Evolutionary conservation across 2,113 vertebrate species (phyloP), one percentile per base, ranked within the genome.

Genomic region (Mirza zaza): DNA sequence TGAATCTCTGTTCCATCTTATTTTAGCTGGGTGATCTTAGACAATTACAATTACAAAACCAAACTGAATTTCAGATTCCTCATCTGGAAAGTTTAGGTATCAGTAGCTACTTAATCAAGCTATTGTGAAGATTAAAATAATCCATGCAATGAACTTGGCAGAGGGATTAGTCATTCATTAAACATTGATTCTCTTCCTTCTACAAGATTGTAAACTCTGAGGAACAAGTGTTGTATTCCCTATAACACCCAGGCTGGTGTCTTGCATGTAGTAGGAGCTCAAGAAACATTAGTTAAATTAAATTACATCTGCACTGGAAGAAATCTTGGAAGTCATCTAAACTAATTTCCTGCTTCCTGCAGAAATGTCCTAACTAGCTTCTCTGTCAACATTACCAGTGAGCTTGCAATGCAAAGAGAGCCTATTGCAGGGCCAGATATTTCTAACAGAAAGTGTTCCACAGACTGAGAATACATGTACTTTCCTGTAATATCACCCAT

Each of bases 61-160:
- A 27, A 61, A 61, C 29, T 29, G 4, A 84, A 70, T 42, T 75
- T 92, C 57, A 95, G 18, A 65, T 91, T 87, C 76, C 50, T 92
- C 76, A 34, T 25, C 90, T 84, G 84, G 61, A 89, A 84, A 96
- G 8, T 52, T 59, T 55, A 50, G 27, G 89, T 70, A 93, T 61
- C 61, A 52, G 21, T 55, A 39, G 23, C 70, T 84, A 83, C 39
- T 29, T 23, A 89, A 63, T 57, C 70, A 70, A 82, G 29, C 29
- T 63, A 42, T 84, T 61, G 42, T 89, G 55, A 84, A 89, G 36
- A 84, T 84, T 70, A 89, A 86, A 93, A 68, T 71, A 84, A 71
- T 93, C 25, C 34, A 79, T 45, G 50, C 52, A 61, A 68, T 88
- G 50, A 89, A 76, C 8, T 61, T 61, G 48, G 61, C 61, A 61